These are phyloP conservation scores for Pedionomus torquatus DNA, from an alignment of 2,113 vertebrate genomes.

Conservation along the genomic window DNA sequence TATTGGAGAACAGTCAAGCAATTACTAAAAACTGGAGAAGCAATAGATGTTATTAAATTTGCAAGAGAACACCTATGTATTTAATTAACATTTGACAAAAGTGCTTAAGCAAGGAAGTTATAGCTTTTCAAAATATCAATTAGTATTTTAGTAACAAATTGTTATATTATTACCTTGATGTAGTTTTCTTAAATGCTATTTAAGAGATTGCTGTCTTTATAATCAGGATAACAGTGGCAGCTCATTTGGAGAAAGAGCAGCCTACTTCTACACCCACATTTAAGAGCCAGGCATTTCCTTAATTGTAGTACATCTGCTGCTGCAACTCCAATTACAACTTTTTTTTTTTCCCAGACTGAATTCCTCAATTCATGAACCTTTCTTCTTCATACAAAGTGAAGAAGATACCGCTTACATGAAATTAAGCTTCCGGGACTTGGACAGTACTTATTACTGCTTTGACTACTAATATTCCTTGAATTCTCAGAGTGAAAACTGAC, in stretches of 20 bases:
- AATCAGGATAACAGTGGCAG: neutral
- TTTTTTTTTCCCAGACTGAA: neutral
- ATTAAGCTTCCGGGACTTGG: neutral
- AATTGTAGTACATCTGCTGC: neutral
- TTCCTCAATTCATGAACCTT: neutral
- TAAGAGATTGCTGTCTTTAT: neutral
- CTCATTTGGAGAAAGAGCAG: neutral
- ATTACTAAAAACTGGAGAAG: neutral
- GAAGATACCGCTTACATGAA: neutral
- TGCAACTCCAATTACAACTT: neutral
- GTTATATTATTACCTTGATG: neutral
- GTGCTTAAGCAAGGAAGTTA: slow-evolving; percentile 23
- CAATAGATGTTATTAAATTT: slow-evolving; percentile 24
- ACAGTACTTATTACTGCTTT: neutral
- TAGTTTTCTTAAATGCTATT: neutral
- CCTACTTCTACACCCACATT: neutral
- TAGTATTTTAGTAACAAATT: slow-evolving; percentile 5
- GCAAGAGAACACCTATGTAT: neutral
- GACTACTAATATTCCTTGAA: neutral
- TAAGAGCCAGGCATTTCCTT: neutral
- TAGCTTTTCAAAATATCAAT: slow-evolving; percentile 46
- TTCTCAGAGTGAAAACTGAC: neutral
- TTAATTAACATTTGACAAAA: slow-evolving; percentile 47
- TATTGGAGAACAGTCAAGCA: neutral
- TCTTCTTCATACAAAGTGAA: neutral